Evolutionary conservation across 2,113 vertebrate species (phyloP), one percentile per base, ranked within the genome.

Genomic region (Oreotrochilus melanogaster): DNA sequence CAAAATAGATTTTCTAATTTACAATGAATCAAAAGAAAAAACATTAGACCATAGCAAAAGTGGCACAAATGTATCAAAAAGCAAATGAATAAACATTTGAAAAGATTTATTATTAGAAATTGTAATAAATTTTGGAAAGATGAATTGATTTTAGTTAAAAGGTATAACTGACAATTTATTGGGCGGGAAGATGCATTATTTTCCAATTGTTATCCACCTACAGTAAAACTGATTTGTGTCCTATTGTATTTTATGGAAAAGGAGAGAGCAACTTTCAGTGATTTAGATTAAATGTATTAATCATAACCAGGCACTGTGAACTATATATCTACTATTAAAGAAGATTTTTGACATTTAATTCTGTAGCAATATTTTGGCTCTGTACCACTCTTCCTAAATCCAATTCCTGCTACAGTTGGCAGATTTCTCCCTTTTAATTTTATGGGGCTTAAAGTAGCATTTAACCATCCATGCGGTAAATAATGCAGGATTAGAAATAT

Each of bases 291-390:
- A 99, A 99, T 99, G 98, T 99, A 99, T 99, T 99, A 99, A 99
- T 99, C 99, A 99, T 99, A 99, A 98, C 98, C 99, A 99, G 98
- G 97, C 98, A 98, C 98, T 99, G 99, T 99, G 99, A 99, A 99
- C 99, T 98, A 99, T 99, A 99, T 99, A 99, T 99, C 99, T 99
- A 99, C 98, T 98, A 98, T 99, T 98, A 99, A 99, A 99, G 98
- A 99, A 99, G 98, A 98, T 99, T 99, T 99, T 99, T 99, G 99
- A 99, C 99, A 99, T 99, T 99, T 99, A 99, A 99, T 99, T 99
- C 99, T 99, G 98, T 99, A 98, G 98, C 98, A 99, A 98, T 99
- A 99, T 99, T 99, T 99, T 99, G 98, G 98, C 98, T 99, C 98
- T 98, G 98, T 98, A 99, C 98, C 98, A 98, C 99, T 99, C 98